A percentile compares a stretch with the other conserved stretches of the same genome.
phyloP scores from a whole-genome alignment of 2,797 vertebrate species.

The Bufotes viridis region DNA sequence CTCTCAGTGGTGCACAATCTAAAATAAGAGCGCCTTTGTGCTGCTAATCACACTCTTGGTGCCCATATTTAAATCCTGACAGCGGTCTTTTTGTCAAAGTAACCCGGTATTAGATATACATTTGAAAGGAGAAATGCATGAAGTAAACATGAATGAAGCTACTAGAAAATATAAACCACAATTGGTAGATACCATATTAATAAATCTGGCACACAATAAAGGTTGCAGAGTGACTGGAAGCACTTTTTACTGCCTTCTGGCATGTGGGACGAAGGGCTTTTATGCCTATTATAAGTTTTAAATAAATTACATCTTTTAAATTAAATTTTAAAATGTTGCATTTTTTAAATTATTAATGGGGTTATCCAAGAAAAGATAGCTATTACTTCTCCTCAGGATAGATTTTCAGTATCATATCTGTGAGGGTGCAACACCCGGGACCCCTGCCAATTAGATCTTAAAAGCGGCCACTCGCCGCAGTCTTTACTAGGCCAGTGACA shows the following conservation, averaged over 20 bases:
- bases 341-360: too few relatives aligned
- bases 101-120: slow-evolving; percentile 45
- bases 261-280: neutral
- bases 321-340: neutral
- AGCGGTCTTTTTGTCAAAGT: slow-evolving; percentile 30
- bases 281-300: neutral
- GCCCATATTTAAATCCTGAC: slow-evolving; percentile 24
- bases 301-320: neutral
- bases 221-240: neutral
- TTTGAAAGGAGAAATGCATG: slow-evolving; percentile 27
- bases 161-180: neutral
- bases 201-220: neutral
- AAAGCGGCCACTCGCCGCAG: too few relatives aligned
- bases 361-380: too few relatives aligned
- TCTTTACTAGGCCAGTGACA: too few relatives aligned
- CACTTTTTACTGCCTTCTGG: neutral
- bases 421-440: too few relatives aligned
- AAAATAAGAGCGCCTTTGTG: slow-evolving; percentile 31
- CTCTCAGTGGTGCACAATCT: slow-evolving; percentile 26
- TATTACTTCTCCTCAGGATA: too few relatives aligned
- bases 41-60: slow-evolving; percentile 43
- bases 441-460: too few relatives aligned
- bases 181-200: neutral
- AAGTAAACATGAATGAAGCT: slow-evolving; percentile 33
- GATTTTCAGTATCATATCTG: too few relatives aligned